A percentile compares a stretch with the other conserved stretches of the same genome.
These are phyloP conservation scores for Lerista edwardsae DNA, from an alignment of 2,797 vertebrate genomes.

Conservation along the genomic window DNA sequence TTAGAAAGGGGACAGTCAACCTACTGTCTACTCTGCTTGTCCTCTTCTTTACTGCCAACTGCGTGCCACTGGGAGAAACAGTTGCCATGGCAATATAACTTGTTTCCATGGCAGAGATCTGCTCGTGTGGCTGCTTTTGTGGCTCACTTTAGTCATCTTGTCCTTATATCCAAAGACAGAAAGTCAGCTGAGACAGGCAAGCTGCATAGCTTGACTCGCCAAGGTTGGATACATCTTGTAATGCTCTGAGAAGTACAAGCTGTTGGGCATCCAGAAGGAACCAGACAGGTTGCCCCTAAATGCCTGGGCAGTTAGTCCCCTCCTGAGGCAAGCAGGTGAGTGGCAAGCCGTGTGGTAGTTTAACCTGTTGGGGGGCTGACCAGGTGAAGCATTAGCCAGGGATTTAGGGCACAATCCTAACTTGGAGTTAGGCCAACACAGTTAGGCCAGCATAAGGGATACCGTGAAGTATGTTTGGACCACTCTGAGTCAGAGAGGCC, in stretches of 20 bases:
- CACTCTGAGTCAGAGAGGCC: no score
- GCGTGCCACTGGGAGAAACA: background rate
- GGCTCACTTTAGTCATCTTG: conserved; percentile 7
- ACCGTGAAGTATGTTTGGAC: no score
- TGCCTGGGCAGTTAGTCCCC: background rate
- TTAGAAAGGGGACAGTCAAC: background rate
- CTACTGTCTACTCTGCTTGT: background rate
- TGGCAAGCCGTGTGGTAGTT: background rate
- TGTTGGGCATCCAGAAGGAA: background rate
- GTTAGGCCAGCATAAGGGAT: no score
- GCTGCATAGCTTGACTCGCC: background rate
- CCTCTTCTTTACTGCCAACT: background rate
- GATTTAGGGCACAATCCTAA: no score
- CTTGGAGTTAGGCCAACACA: no score
- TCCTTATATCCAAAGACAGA: background rate
- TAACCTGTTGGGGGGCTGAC: background rate
- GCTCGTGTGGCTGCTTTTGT: background rate
- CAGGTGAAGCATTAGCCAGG: no score
- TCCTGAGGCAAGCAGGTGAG: no score
- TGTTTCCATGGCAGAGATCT: conserved; percentile 27
- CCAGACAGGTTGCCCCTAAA: background rate
- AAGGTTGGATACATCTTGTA: background rate
- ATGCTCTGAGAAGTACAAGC: background rate
- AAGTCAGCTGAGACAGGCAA: background rate
- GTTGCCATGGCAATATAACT: conserved; percentile 12